Evolutionary conservation across 2,888 invertebrate species (phyloP), one percentile per base, ranked within the genome.

Genomic region (Tetheella fluctuosa): DNA sequence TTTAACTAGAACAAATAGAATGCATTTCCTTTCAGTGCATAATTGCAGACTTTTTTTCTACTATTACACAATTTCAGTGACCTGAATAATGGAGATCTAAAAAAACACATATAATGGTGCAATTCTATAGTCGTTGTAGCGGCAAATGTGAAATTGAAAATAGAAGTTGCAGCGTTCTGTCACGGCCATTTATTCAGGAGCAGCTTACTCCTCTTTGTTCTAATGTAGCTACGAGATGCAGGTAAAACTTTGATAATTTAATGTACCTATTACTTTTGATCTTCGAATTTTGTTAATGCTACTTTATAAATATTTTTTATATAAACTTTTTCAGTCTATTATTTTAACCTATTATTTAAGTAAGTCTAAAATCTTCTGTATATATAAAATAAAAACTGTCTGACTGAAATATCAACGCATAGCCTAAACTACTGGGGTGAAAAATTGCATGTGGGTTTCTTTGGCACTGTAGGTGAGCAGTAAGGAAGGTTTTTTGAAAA

Each of bases 141-240:
- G 81, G 83, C 81, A 86, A 88, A 89, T 88, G 88, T 88, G 83
- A 88, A 90, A 90, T 89, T 89, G 87, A 89, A 90, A 90, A 88
- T 84, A 88, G 86, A 80, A 85, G 85, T 84, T 79, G 79, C 78
- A 77, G 64, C 69, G 74, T 69, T 73, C 72, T 65, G 63, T 60
- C 67, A 69, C 69, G 69, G 59, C 72, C 76, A 81, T 85, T 87
- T 88, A 84, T 88, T 88, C 84, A 84, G 83, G 69, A 73, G 72
- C 69, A 70, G 61, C 63, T 60, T 64, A 76, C 70, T 70, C 69
- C 70, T 77, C 82, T 84, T 85, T 84, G 83, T 81, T 85, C 84
- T 81, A 81, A 85, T 83, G 81, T 84, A 72, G 70, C 79, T 71
- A 64, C 75, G 69, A 76, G 77, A 76, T 81, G 81, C 84, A 87